Base-by-base conservation (phyloP, 1,140 invertebrate genomes). In the Daktulosphaira vitifoliae region DNA sequence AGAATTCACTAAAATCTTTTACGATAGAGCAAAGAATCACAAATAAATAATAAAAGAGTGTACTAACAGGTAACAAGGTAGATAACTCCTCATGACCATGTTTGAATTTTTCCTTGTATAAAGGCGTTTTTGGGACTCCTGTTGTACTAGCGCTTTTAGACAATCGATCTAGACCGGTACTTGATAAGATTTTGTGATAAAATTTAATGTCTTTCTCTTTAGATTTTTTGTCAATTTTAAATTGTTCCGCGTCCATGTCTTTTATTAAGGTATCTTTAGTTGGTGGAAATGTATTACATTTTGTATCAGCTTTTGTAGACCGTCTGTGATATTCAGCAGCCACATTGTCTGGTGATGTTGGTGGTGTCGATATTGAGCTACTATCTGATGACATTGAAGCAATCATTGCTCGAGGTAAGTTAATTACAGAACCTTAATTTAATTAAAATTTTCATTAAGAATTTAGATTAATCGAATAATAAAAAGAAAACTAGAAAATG, bases 271-370 rank as follows among this genome's bases (percentile, higher is more conserved):
- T n/a, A n/a, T n/a, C 11, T 44, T 44, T 44, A 16, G 39, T n/a
- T 15, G 11, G 7, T 3, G 11, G n/a, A 1, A 26, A 42, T 8
- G 38, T 9, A 0, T 16, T 5, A 26, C 25, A 20, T 18, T 26
- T 59, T 3, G 39, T 23, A n/a, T 59, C 54, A 2, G 39, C 13
- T 59, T 59, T 56, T 4, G 38, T 11, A n/a, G 22, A n/a, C n/a
- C 42, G 39, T 26, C 9, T 44, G 2, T 46, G 15, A 25, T 44
- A 26, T n/a, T 38, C 13, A 4, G n/a, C 42, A 4, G 76, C 74
- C 0, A 74, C 71, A 49, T 78, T 78, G 59, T 79, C 78, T 0
- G 81, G 81, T 68, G 81, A 82, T 0, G 77, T 78, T 0, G 81
- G 81, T 4, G 81, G 81, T 51, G 77, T 79, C 0, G 81, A 82